Percentiles rank a stretch among this genome's conserved stretches.
These are phyloP conservation scores for Otolemur crassicaudatus DNA, from an alignment of 2,797 vertebrate species.

Conservation along the genomic window DNA sequence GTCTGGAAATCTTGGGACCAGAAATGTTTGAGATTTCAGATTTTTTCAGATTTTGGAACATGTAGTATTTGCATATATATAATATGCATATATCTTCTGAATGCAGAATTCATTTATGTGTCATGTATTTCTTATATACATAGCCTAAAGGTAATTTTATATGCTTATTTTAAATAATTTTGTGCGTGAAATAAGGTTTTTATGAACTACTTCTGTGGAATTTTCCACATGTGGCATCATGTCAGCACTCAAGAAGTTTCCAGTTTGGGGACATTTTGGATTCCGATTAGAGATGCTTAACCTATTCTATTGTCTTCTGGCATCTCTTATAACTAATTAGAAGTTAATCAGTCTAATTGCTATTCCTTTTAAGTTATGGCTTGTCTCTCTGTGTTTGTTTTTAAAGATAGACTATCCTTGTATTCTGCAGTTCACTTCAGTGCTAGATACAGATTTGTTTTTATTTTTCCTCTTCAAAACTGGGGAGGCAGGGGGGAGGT, in stretches of 20 bases:
- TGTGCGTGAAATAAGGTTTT: neutral
- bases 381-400: neutral
- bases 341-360: neutral
- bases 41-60: neutral
- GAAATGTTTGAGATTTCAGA: neutral
- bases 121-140: neutral
- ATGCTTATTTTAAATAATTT: neutral
- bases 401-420: neutral
- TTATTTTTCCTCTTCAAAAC: neutral
- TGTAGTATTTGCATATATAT: neutral
- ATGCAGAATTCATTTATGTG: neutral
- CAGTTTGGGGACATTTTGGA: neutral
- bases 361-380: neutral
- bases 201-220: neutral
- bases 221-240: neutral
- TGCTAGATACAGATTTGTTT: neutral
- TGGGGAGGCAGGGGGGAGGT: neutral
- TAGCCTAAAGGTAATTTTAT: neutral
- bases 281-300: neutral
- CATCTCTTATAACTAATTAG: neutral
- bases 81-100: neutral
- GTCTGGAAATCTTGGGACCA: neutral
- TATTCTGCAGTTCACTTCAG: neutral
- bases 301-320: neutral
- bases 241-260: neutral